Base-by-base conservation (phyloP, 2,888 invertebrate species). In the Creontiades dilutus region DNA sequence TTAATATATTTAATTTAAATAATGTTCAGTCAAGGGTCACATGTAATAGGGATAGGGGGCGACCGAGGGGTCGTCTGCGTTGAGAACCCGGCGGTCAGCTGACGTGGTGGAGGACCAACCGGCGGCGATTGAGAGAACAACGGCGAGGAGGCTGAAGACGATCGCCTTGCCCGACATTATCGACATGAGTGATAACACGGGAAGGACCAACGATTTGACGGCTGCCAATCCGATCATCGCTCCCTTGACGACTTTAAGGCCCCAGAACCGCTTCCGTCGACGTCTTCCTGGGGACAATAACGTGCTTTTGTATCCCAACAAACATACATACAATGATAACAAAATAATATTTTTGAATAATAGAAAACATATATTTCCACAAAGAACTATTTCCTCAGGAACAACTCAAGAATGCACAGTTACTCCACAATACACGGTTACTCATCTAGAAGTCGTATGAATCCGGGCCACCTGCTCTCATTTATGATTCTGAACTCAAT, bases 161-260 rank as follows among this genome's bases (percentile, higher is more conserved):
- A 91, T 91, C 90, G 90, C 92, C 90, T 91, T 92, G 90, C 81
- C 92, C 90, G 91, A 89, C 90, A 91, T 37, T 91, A 92, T 91
- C 91, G 91, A 52, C 90, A 91, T 86, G 85, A 82, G 84, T 75
- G 90, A 90, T 84, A 91, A 52, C 16, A 89, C 82, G 57, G 90
- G 89, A 52, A 90, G 55, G 86, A 91, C 28, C n/a, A 90, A 46
- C 4, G 80, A 47, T 47, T 90, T 90, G 37, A 90, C 91, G 91
- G 89, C 84, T n/a, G 84, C 61, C 91, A 91, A 47, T 88, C 90
- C 81, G 90, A 92, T 28, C 90, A 91, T 80, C 55, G 88, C 89
- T 91, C 92, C 46, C 90, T 92, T 19, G 91, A 92, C 89, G 92
- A 92, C 9, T 52, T 82, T 82, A n/a, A 82, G 52, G 14, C 89